A percentile compares a stretch with the other conserved stretches of the same genome.
phyloP scores from a whole-genome alignment of 2,113 vertebrate genomes.

The Catharus minimus region DNA sequence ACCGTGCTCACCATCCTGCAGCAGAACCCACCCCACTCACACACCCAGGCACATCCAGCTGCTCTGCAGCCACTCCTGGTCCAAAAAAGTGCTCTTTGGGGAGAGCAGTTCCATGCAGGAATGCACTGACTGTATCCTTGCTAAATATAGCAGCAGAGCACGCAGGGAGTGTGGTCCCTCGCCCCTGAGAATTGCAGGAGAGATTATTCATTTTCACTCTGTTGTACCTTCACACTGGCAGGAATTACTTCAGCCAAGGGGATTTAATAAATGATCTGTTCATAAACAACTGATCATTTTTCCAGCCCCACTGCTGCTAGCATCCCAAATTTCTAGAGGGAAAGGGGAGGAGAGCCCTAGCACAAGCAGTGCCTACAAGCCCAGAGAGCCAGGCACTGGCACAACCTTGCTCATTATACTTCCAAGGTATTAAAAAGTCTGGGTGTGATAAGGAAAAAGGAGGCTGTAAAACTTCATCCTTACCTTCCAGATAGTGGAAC shows the following conservation, averaged over 20 bases:
- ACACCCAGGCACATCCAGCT: background rate
- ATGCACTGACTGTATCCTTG: slow-evolving; percentile 18
- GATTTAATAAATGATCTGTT: slow-evolving; percentile 60
- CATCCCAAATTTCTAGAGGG: background rate
- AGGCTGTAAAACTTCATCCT: slow-evolving; percentile 58
- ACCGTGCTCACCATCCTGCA: background rate
- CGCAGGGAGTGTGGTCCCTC: background rate
- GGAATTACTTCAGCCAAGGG: slow-evolving; percentile 53
- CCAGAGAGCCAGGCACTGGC: background rate
- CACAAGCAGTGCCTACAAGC: background rate
- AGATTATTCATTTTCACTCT: slow-evolving; percentile 58
- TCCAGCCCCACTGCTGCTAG: background rate
- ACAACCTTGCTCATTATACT: background rate
- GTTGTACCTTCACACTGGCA: slow-evolving; percentile 38
- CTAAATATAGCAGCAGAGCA: slow-evolving; percentile 61
- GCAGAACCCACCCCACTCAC: background rate
- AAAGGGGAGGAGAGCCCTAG: background rate
- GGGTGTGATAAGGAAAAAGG: slow-evolving; percentile 24
- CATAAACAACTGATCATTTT: slow-evolving; percentile 41
- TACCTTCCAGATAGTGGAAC: slow-evolving; percentile 44
- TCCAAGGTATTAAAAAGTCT: slow-evolving; percentile 11
- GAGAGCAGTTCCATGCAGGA: slow-evolving; percentile 30
- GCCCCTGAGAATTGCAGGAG: background rate
- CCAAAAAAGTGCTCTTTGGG: background rate
- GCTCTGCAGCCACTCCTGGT: background rate